Percentiles rank a stretch among this genome's conserved stretches.
Conservation (phyloP, 23 tunicate species). For the Ascidia mentula region DNA sequence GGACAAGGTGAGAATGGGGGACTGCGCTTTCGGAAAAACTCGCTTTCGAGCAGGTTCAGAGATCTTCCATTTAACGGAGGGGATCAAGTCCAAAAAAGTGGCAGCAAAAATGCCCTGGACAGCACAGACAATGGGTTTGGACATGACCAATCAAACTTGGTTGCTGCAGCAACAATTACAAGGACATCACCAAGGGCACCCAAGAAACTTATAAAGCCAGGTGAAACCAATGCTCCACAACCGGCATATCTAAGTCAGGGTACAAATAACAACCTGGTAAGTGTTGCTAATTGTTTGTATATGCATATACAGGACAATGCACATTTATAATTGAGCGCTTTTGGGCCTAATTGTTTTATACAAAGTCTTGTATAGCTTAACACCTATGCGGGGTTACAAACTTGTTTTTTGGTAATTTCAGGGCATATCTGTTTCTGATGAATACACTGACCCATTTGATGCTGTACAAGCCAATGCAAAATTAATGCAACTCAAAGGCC, state of each 20-base stretch:
- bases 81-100: not conserved
- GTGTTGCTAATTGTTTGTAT: too few species aligned
- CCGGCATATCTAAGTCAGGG: slow-evolving; percentile 19
- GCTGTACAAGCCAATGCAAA: slow-evolving; percentile 29
- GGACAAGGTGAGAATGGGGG: not conserved
- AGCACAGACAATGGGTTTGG: slow-evolving; percentile 1
- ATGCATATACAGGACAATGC: too few species aligned
- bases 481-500: not conserved
- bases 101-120: not conserved
- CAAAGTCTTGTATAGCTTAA: too few species aligned
- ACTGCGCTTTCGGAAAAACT: not conserved
- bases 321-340: too few species aligned
- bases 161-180: slow-evolving; percentile 28
- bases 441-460: slow-evolving; percentile 90
- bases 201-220: slow-evolving; percentile 59
- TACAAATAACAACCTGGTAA: slow-evolving; percentile 15
- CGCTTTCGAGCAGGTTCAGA: not conserved
- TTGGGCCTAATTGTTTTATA: too few species aligned
- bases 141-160: not conserved
- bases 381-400: not conserved
- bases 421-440: slow-evolving; percentile 36
- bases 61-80: not conserved
- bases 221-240: slow-evolving; percentile 25
- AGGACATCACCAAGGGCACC: slow-evolving; percentile 27
- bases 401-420: not conserved